A percentile compares a stretch with the other conserved stretches of the same genome.
phyloP scores from a whole-genome alignment of 2,888 invertebrate genomes.

The Drosophila fulvimacula region DNA sequence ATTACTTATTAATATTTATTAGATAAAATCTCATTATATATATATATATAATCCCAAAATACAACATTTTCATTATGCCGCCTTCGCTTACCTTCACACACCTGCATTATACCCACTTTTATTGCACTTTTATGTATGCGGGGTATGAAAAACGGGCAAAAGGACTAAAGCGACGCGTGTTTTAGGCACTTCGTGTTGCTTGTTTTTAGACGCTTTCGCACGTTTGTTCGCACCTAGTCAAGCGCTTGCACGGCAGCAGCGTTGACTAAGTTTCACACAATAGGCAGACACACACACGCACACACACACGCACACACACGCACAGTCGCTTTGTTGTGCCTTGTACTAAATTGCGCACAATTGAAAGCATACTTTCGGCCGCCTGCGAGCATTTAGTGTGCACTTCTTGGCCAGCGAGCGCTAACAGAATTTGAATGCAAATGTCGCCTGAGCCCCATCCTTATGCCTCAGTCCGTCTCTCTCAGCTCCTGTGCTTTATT shows the following conservation, averaged over 20 bases:
- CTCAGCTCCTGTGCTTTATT: conserved; percentile 38
- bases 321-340: conserved; percentile 49
- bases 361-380: conserved; percentile 76
- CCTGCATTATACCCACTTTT: neutral
- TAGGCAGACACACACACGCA: conserved; percentile 35
- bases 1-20: too few species aligned
- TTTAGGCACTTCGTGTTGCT: conserved; percentile 44
- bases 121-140: neutral
- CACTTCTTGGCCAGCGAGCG: conserved; percentile 41
- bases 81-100: neutral
- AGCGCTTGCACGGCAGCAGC: conserved; percentile 30
- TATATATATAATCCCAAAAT: too few species aligned
- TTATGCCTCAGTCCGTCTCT: neutral
- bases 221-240: conserved; percentile 74
- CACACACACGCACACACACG: conserved; percentile 17
- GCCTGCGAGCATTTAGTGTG: conserved; percentile 74
- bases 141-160: conserved; percentile 1
- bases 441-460: conserved; percentile 6
- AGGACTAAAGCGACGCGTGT: conserved; percentile 9
- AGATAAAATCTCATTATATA: too few species aligned
- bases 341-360: conserved; percentile 79
- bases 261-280: conserved; percentile 21
- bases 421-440: conserved; percentile 52
- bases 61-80: too few species aligned
- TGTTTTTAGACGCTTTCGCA: conserved; percentile 63